Conservation (phyloP, 2,888 invertebrate genomes). For the Drepana falcataria region DNA sequence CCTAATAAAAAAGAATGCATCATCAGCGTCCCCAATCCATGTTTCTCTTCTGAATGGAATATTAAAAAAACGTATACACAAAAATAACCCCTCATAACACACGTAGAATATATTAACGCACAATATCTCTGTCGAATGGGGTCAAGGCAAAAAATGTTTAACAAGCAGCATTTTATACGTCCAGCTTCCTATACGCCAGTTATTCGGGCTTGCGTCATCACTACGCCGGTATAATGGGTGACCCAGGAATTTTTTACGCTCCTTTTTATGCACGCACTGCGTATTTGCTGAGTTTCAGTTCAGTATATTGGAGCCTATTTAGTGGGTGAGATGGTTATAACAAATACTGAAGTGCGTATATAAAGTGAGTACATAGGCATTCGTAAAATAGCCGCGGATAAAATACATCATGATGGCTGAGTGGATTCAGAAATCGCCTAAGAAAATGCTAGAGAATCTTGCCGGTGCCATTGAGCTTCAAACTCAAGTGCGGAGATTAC, state of each 20-base stretch:
- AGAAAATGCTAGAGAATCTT: no score
- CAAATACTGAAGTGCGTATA: background rate
- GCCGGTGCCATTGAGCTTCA: no score
- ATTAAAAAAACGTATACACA: no score
- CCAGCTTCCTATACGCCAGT: slow-evolving; percentile 23
- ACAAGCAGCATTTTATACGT: slow-evolving; percentile 29
- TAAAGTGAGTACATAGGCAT: background rate
- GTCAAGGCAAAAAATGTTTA: slow-evolving; percentile 18
- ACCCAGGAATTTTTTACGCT: slow-evolving; percentile 25
- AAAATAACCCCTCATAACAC: no score
- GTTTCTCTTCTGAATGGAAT: no score
- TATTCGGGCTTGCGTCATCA: slow-evolving; percentile 44
- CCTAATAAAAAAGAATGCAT: no score
- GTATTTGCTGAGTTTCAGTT: slow-evolving; percentile 3
- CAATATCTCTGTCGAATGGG: background rate
- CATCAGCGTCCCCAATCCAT: no score
- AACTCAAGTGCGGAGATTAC: no score
- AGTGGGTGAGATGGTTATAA: background rate
- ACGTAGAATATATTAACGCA: background rate
- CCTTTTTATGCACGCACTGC: slow-evolving; percentile 18
- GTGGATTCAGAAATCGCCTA: no score
- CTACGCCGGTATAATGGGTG: slow-evolving; percentile 33
- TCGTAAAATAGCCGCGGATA: no score
- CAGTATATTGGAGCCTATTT: background rate
- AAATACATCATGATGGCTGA: no score